Conservation (phyloP, 1,140 invertebrate species). For the Tyrophagus putrescentiae region DNA sequence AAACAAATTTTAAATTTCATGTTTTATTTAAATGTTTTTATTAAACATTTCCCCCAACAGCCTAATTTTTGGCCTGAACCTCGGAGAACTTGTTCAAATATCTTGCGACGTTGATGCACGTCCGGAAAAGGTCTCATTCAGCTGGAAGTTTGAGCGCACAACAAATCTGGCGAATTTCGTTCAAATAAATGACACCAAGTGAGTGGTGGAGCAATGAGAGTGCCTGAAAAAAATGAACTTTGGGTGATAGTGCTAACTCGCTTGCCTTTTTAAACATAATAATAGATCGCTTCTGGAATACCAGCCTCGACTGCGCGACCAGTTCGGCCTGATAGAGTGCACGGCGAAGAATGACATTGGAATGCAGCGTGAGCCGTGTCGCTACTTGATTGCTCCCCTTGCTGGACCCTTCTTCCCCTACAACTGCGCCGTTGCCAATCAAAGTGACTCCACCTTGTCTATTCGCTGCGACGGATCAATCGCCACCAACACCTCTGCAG, state of each 20-base stretch:
- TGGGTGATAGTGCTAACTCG: too few relatives aligned
- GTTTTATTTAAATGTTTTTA: background rate
- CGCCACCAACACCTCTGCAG: background rate
- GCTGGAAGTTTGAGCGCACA: constrained; percentile 18
- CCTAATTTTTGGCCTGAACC: constrained; percentile 67
- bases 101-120: constrained; percentile 75
- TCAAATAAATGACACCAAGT: constrained; percentile 23
- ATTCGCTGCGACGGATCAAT: constrained; percentile 18
- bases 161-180: constrained; percentile 18
- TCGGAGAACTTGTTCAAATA: constrained; percentile 69
- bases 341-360: constrained; percentile 30
- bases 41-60: constrained; percentile 30
- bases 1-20: background rate
- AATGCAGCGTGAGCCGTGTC: constrained; percentile 28
- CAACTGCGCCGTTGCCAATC: constrained; percentile 20
- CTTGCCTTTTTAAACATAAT: background rate
- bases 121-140: constrained; percentile 38
- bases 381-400: constrained; percentile 27
- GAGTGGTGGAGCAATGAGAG: too few relatives aligned
- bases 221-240: too few relatives aligned
- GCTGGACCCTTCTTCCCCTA: constrained; percentile 20
- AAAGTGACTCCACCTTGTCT: constrained; percentile 18
- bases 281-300: constrained; percentile 17
- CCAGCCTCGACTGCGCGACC: background rate
- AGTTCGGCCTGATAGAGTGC: constrained; percentile 28